Percentiles rank a stretch among this genome's conserved stretches.
phyloP scores from a whole-genome alignment of 1,140 invertebrate species.

The Schmidtea mediterranea region DNA sequence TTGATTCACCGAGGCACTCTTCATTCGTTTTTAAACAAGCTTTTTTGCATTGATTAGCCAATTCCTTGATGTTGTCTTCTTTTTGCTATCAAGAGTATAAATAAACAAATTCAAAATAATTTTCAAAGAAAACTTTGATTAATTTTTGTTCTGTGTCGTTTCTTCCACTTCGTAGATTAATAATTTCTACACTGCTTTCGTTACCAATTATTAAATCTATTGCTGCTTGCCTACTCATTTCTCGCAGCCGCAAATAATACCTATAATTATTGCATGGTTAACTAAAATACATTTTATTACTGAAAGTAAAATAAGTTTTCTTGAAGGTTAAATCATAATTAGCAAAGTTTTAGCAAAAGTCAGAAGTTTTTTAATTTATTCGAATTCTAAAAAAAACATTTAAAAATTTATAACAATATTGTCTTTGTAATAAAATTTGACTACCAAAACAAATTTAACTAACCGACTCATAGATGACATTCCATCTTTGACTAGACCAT shows the following conservation, averaged over 20 bases:
- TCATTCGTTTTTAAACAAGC: neutral
- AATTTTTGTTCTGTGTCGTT: neutral
- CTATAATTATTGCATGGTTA: neutral
- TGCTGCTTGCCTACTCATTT: conserved; percentile 3
- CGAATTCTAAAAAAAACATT: too few relatives aligned
- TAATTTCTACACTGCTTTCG: neutral
- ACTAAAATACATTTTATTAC: neutral
- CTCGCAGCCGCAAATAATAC: conserved; percentile 4
- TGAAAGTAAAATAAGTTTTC: neutral
- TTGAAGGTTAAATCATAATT: too few relatives aligned
- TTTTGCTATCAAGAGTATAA: neutral
- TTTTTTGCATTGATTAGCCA: neutral
- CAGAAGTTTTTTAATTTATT: too few relatives aligned
- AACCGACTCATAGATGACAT: conserved; percentile 1
- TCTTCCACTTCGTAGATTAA: neutral
- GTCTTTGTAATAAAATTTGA: too few relatives aligned
- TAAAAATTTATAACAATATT: too few relatives aligned
- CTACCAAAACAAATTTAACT: neutral
- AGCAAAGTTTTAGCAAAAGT: too few relatives aligned
- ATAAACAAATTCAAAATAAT: neutral
- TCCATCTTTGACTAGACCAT: conserved; percentile 2
- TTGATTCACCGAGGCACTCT: neutral
- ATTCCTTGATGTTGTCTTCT: conserved; percentile 4
- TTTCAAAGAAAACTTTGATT: neutral
- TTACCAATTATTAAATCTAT: conserved; percentile 4